Evolutionary conservation across 1,140 invertebrate species (phyloP), one percentile per base, ranked within the genome.

Genomic region (Brachionus paranguensis): DNA sequence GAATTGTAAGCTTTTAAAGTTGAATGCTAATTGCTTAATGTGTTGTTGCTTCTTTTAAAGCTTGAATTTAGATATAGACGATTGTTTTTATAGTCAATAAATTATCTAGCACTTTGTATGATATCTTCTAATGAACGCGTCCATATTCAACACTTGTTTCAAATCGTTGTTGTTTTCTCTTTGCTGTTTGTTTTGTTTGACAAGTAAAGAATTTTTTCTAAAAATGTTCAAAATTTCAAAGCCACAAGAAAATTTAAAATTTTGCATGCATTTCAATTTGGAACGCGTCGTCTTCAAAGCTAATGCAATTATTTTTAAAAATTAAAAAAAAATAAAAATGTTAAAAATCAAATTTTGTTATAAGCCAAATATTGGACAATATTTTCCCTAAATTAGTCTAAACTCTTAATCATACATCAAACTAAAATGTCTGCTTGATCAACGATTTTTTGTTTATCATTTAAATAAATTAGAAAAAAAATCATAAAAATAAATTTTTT

Each of bases 261-360:
- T 37, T 76, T 37, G 72, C 72, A 76, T 50, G 72, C 72, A 76
- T 76, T 76, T 70, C 17, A 53, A 76, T n/a, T 29, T 74, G 37
- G 41, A 76, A 76, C 20, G 43, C 72, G 72, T 76, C 72, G 72
- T 76, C 45, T 27, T 27, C 24, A 20, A 37, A 37, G 27, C 65
- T 70, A 37, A 70, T 37, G 37, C 27, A 70, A 37, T 70, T 70
- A 24, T 29, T n/a, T 70, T 70, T 11, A n/a, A 70, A 24, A 70
- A 41, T 24, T 14, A 5, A 70, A 33, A 70, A 68, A 60, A 60
- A 20, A 60, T 60, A 60, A 24, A 60, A 60, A 55, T 17, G 10
- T 60, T 60, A 60, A 24, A 60, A 60, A 60, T 60, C 20, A 60
- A 60, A 60, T 60, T 53, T 53, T 53, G 20, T 65, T 37, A 33